Evolutionary conservation across 2,113 vertebrate genomes (phyloP).

Genomic region (Entelurus aequoreus): DNA sequence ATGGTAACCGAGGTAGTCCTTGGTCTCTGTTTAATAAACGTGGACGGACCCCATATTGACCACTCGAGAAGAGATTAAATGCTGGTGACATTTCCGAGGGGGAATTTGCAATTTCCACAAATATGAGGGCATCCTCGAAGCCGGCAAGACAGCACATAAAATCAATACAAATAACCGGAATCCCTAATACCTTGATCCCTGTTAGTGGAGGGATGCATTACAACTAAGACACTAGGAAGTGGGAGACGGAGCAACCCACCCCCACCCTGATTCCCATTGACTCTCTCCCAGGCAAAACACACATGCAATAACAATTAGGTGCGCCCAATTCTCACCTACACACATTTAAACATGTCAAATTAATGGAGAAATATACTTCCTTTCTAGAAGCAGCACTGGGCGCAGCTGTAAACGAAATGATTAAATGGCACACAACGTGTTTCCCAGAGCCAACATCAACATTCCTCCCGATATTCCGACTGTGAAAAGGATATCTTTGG

Average conservation of each 20-base stretch:
- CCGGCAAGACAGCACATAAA: slow-evolving; percentile 89
- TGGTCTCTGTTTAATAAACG: slow-evolving; percentile 80
- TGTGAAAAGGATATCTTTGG: slow-evolving; percentile 61
- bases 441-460: slow-evolving; percentile 55
- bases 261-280: slow-evolving; percentile 77
- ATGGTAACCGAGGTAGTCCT: slow-evolving; percentile 66
- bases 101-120: slow-evolving; percentile 98
- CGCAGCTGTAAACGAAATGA: slow-evolving; percentile 36
- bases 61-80: slow-evolving; percentile 88
- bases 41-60: slow-evolving; percentile 79
- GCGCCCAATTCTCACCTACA: slow-evolving; percentile 62
- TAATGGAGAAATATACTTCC: not conserved
- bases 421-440: slow-evolving; percentile 51
- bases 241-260: slow-evolving; percentile 54
- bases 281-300: slow-evolving; percentile 70
- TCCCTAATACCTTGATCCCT: slow-evolving; percentile 99
- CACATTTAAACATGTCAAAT: slow-evolving; percentile 19
- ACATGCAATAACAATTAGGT: slow-evolving; percentile 83
- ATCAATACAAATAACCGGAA: slow-evolving; percentile 99
- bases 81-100: slow-evolving; percentile 95
- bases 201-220: slow-evolving; percentile 89
- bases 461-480: slow-evolving; percentile 60
- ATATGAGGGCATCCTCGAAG: slow-evolving; percentile 87
- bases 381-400: slow-evolving; percentile 4
- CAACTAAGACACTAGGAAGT: slow-evolving; percentile 77